A percentile compares a stretch with the other conserved stretches of the same genome.
phyloP scores from a whole-genome alignment of 53 echinoderm and acorn worm genomes.

The Hippasteria phrygiana region DNA sequence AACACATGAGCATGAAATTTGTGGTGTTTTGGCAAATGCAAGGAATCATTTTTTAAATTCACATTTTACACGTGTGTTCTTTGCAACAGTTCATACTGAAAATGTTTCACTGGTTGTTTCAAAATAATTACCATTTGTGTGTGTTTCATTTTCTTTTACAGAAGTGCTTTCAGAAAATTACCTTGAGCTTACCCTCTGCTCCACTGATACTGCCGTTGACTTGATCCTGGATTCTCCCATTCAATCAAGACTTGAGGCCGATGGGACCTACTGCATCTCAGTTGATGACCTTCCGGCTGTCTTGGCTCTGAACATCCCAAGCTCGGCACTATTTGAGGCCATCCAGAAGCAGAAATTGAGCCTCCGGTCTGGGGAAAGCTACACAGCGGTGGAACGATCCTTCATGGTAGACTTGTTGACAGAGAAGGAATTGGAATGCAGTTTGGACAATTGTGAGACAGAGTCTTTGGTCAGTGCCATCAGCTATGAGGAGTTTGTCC shows the following conservation, averaged over 20 bases:
- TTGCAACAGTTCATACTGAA: background rate
- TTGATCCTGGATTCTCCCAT: conserved; percentile 51
- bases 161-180: conserved; percentile 38
- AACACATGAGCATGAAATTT: background rate
- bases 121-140: background rate
- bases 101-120: background rate
- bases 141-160: conserved; percentile 3
- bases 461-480: conserved; percentile 22
- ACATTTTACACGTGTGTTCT: background rate
- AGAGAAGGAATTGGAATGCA: conserved; percentile 12
- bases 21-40: background rate
- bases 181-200: conserved; percentile 52
- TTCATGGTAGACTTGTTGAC: conserved; percentile 4
- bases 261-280: conserved; percentile 77
- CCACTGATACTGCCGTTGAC: conserved; percentile 60
- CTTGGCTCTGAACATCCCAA: conserved; percentile 60
- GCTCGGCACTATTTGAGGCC: conserved; percentile 70
- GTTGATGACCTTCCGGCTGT: conserved; percentile 65
- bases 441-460: conserved; percentile 9
- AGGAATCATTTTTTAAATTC: background rate
- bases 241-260: conserved; percentile 57
- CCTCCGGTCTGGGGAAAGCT: conserved; percentile 59
- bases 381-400: conserved; percentile 37
- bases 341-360: conserved; percentile 76
- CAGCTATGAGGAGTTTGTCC: conserved; percentile 54